These are phyloP conservation scores for Lycocorax pyrrhopterus DNA, from an alignment of 2,113 vertebrate species.

Conservation along the genomic window DNA sequence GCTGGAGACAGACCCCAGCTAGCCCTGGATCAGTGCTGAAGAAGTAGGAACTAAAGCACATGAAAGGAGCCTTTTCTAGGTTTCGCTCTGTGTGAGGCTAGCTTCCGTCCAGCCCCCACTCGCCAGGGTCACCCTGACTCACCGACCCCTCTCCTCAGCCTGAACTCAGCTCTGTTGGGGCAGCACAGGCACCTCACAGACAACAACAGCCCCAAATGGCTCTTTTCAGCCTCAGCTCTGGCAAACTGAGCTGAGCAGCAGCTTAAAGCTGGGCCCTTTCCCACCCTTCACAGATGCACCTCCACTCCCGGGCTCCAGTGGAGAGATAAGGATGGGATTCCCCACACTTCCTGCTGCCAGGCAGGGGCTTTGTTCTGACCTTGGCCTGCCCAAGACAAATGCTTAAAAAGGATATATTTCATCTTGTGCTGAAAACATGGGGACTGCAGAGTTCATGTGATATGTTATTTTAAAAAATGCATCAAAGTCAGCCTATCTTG, in stretches of 20 bases:
- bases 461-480: not conserved
- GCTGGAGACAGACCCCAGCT: not conserved
- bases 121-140: no score
- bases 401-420: not conserved
- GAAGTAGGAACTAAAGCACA: not conserved
- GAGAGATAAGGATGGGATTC: not conserved
- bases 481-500: not conserved
- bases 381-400: not conserved
- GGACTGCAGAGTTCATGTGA: not conserved
- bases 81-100: accelerated
- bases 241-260: not conserved
- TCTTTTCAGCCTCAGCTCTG: not conserved
- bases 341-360: not conserved
- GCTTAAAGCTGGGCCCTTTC: not conserved
- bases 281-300: accelerated
- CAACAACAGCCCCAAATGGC: accelerated
- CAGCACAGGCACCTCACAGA: not conserved
- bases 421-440: not conserved
- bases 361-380: not conserved
- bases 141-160: accelerated
- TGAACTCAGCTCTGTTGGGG: accelerated
- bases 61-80: not conserved
- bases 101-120: not conserved
- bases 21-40: not conserved
- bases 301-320: not conserved